These are phyloP conservation scores for Euleptes europaea DNA, from an alignment of 2,113 vertebrate genomes.

Conservation along the genomic window DNA sequence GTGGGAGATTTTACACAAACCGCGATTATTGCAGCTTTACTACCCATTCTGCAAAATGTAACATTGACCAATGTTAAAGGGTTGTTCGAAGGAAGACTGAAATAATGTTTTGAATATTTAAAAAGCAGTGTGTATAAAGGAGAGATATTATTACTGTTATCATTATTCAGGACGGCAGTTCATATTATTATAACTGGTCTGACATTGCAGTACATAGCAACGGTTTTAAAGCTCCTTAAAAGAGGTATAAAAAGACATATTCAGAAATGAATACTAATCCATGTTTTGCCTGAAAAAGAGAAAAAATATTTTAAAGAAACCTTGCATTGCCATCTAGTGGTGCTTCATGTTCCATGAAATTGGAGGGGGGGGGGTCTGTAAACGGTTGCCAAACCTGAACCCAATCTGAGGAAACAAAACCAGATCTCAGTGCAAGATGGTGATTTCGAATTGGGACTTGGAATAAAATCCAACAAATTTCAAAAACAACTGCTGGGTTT, in stretches of 20 bases:
- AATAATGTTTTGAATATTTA: too few species aligned
- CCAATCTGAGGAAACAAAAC: background rate
- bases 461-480: background rate
- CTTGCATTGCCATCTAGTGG: slow-evolving; percentile 17
- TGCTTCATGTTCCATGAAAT: background rate
- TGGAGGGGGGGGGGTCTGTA: too few species aligned
- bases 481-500: background rate
- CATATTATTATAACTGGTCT: background rate
- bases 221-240: background rate
- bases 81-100: too few species aligned
- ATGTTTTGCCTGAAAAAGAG: background rate
- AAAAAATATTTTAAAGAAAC: background rate
- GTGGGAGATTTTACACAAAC: background rate
- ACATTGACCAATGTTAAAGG: too few species aligned
- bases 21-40: background rate
- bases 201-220: background rate
- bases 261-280: background rate
- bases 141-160: background rate
- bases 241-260: background rate
- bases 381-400: too few species aligned
- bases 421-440: background rate
- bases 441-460: background rate
- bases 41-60: too few species aligned
- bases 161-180: background rate
- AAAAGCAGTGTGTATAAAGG: background rate